Base-by-base conservation (phyloP, 2,888 invertebrate genomes). In the Ophraella communa region DNA sequence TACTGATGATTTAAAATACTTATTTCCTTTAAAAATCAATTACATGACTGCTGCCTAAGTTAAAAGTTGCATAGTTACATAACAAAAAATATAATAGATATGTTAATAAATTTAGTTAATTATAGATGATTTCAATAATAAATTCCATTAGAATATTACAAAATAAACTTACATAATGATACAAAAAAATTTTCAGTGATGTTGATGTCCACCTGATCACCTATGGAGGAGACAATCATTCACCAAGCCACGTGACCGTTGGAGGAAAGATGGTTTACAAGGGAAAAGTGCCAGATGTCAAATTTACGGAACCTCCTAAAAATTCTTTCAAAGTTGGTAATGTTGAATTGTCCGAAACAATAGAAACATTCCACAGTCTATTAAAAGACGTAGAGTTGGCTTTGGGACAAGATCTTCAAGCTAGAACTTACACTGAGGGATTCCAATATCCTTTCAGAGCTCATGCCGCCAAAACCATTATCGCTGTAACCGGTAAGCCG, bases 371-470 rank as follows among this genome's bases (percentile, higher is more conserved):
- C 4, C 66, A 78, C 5, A 79, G 77, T 47, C 17, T 81, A 1
- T 71, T 77, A 17, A 78, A 82, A 54, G 81, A 81, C 55, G 1
- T 80, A 1, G 58, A 72, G 8, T 61, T 81, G 27, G 77, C 77
- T 24, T 56, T 77, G 0, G 81, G 80, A 47, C 49, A 63, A 18
- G 67, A 74, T 39, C 59, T 76, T 44, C 68, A 73, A 54, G 72
- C 78, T n/a, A 82, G 81, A n/a, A 89, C 91, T 0, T 90, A 91
- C 81, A 76, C 83, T 10, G 85, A 87, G 35, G 86, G 91, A 0
- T 76, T 88, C 11, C 80, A 87, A 0, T 89, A 92, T 81, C 92
- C 93, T 0, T 91, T 91, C 84, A 86, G 95, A 67, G 85, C 91
- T 0, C 89, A 89, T 1, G 92, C 94, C 1, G 86, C 89, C 45